These are phyloP conservation scores for Microctonus hyperodae DNA, from an alignment of 2,888 invertebrate genomes.

Conservation along the genomic window DNA sequence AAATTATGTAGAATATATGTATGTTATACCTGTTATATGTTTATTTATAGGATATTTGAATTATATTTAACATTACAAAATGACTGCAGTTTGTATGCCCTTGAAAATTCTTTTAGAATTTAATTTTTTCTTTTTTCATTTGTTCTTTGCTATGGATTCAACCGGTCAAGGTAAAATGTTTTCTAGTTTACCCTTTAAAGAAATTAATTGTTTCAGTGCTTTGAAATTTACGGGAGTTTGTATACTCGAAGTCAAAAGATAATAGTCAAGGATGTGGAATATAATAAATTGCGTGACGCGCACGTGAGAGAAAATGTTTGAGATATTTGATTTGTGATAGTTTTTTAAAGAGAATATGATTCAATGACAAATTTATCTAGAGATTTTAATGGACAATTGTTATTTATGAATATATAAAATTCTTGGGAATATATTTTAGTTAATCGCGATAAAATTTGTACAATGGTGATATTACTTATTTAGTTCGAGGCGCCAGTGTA, in stretches of 20 bases:
- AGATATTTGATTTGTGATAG: constrained; percentile 12
- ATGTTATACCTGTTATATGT: neutral
- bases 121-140: neutral
- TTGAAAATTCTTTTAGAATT: neutral
- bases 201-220: constrained; percentile 6
- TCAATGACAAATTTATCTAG: neutral
- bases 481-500: neutral
- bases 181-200: neutral
- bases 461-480: neutral
- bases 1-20: neutral
- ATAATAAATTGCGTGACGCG: constrained; percentile 10
- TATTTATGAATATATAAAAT: neutral
- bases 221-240: constrained; percentile 12
- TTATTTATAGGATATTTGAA: neutral
- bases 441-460: neutral
- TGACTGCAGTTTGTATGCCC: neutral
- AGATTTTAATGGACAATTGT: neutral
- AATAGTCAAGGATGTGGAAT: neutral
- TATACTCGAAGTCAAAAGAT: neutral
- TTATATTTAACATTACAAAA: neutral
- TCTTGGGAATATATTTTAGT: neutral
- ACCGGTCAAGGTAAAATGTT: constrained; percentile 7
- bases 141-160: neutral
- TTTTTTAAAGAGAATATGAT: neutral
- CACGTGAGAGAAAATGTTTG: neutral